Evolutionary conservation across 2,888 invertebrate genomes (phyloP), one percentile per base, ranked within the genome.

Genomic region (Rugalucina vietnamica): DNA sequence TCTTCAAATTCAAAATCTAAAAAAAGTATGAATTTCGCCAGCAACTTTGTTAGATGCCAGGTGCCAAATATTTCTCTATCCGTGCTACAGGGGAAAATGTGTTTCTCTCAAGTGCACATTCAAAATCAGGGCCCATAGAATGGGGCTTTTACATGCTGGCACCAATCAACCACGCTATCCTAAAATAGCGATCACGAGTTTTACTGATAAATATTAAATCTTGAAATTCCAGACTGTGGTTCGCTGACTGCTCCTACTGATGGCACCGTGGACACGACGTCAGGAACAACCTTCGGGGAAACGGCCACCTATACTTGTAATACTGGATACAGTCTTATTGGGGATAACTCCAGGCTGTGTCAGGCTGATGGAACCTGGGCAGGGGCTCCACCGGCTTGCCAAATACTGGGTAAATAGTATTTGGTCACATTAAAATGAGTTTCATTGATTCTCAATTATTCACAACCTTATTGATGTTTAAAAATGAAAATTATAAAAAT

Each of bases 171-270:
- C 8, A 43, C 43, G 18, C 10, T 43, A 43, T 43, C 10, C 8
- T 43, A 8, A 43, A 8, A 43, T 12, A 18, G 43, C 43, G 10
- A 43, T n/a, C 8, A 43, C 18, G 10, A 12, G 43, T 43, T 43
- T 12, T 12, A 18, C 18, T 18, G 43, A 43, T 8, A 12, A 43
- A 18, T 18, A 8, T 43, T 43, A 43, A 18, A 8, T 43, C 8
- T 18, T 43, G 8, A 12, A 8, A 43, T 69, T 73, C 10, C 69
- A 85, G 86, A 81, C 37, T 86, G 86, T 50, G 79, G 79, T 21
- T 37, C 74, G 1, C n/a, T 86, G 12, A 32, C 76, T 24, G 76
- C 83, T 12, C 83, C 83, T 4, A n/a, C 54, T 3, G 27, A 86
- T 60, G 86, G 86, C 8, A 29, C 39, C 12, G 79, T 86, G 0